phyloP scores from a whole-genome alignment of 2,888 invertebrate species.

The Philhelius pedissequus region DNA sequence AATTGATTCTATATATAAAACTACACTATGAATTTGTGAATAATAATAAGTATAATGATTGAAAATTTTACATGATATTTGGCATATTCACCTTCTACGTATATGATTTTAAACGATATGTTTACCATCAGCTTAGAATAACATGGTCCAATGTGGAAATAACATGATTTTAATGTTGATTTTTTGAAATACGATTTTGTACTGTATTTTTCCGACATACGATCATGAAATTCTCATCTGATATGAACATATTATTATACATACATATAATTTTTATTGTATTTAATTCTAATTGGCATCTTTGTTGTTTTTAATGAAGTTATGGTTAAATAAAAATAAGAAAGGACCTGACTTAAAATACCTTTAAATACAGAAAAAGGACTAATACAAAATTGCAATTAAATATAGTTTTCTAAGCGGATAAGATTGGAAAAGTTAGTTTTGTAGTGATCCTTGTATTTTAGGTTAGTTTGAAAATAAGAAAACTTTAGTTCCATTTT shows the following conservation, averaged over 20 bases:
- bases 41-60: background rate
- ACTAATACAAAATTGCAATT: too few species aligned
- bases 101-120: background rate
- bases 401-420: too few species aligned
- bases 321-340: too few species aligned
- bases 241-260: background rate
- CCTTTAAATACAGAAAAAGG: too few species aligned
- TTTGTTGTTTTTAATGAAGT: background rate
- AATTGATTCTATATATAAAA: background rate
- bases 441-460: too few species aligned
- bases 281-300: conserved; percentile 46
- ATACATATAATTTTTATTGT: background rate
- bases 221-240: background rate
- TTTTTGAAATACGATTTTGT: background rate
- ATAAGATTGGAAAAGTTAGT: too few species aligned
- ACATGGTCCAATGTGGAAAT: background rate
- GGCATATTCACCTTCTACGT: conserved; percentile 1
- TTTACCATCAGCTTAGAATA: background rate
- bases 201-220: background rate
- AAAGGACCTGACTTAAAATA: too few species aligned
- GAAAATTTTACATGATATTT: conserved; percentile 13
- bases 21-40: background rate
- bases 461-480: too few species aligned
- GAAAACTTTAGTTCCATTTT: too few species aligned
- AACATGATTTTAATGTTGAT: background rate